Evolutionary conservation across 2,113 vertebrate species (phyloP).

Genomic region (Eublepharis macularius): DNA sequence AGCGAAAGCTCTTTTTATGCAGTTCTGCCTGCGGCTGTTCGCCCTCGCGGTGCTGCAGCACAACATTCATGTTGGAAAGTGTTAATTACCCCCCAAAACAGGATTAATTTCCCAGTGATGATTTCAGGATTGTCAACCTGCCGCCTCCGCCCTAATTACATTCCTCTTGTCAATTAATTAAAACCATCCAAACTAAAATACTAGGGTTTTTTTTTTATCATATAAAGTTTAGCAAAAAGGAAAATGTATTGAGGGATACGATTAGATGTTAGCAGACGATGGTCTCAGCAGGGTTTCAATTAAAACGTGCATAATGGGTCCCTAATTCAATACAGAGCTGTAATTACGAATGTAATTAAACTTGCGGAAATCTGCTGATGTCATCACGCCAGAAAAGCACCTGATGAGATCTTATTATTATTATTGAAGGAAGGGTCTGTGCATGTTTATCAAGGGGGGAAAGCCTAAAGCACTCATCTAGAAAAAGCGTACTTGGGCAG

Average conservation of each 20-base stretch:
- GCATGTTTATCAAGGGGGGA: conserved; percentile 25
- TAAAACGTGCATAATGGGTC: conserved; percentile 65
- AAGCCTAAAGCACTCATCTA: conserved; percentile 19
- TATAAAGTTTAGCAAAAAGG: conserved; percentile 57
- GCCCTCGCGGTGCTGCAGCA: background rate
- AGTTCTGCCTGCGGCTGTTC: background rate
- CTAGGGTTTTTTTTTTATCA: conserved; percentile 48
- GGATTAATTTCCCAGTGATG: conserved; percentile 5
- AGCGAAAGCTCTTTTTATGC: background rate
- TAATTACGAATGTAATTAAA: conserved; percentile 80
- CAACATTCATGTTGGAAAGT: conserved; percentile 8
- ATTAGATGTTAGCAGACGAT: conserved; percentile 72
- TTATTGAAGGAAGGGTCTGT: conserved; percentile 22
- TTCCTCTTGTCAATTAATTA: conserved; percentile 72
- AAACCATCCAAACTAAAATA: conserved; percentile 67
- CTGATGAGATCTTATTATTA: conserved; percentile 53
- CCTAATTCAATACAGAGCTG: conserved; percentile 72
- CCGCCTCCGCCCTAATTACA: conserved; percentile 59
- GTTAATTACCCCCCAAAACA: conserved; percentile 39
- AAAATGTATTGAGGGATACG: conserved; percentile 43
- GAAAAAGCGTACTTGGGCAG: conserved; percentile 21
- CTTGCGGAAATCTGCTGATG: conserved; percentile 63
- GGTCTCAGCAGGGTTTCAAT: conserved; percentile 79
- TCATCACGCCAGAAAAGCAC: conserved; percentile 60
- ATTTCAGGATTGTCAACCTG: conserved; percentile 35